Evolutionary conservation across 1,140 invertebrate species (phyloP).

Genomic region (Armadillidium nasatum): DNA sequence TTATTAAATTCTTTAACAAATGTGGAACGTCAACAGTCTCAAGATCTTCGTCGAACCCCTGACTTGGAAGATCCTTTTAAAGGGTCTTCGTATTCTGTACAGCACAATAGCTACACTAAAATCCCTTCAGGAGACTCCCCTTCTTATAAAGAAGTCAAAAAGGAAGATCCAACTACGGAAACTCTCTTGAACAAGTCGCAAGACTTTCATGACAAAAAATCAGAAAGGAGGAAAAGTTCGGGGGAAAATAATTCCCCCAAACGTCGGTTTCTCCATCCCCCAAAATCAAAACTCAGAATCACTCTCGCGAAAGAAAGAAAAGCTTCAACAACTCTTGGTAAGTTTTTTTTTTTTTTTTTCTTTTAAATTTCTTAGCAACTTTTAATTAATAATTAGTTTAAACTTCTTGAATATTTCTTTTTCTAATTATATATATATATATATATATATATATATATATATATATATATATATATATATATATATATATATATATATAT

Average conservation of each 20-base stretch:
- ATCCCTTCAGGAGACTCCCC: not conserved
- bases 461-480: conserved; percentile 11
- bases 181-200: not conserved
- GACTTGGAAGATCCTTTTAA: not conserved
- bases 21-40: not conserved
- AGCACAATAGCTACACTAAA: conserved; percentile 2
- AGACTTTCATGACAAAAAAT: not conserved
- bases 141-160: not conserved
- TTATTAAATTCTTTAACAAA: not conserved
- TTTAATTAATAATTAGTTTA: not conserved
- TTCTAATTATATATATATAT: not conserved
- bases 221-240: not conserved
- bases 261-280: not conserved
- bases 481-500: conserved; percentile 14
- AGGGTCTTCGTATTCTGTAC: not conserved
- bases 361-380: not conserved
- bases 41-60: not conserved
- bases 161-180: not conserved
- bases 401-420: not conserved
- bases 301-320: conserved; percentile 22
- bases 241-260: not conserved
- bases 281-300: not conserved
- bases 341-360: not conserved
- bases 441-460: conserved; percentile 15
- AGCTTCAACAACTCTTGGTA: conserved; percentile 28